These are phyloP conservation scores for Phthorimaea operculella DNA, from an alignment of 1,140 invertebrate species.

Conservation along the genomic window DNA sequence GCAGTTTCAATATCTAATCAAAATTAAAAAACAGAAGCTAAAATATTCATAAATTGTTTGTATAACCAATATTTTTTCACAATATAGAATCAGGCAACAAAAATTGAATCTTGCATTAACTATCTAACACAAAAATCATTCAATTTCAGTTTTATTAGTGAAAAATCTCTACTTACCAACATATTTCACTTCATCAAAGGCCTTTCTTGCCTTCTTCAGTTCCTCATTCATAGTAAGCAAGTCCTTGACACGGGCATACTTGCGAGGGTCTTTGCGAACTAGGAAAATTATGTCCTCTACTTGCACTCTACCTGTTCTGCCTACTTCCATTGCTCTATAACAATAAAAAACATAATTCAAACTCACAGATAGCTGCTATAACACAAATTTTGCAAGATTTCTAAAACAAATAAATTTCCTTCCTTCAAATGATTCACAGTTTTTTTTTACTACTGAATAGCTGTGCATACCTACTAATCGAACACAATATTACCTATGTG, in stretches of 20 bases:
- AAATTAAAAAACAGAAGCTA: too few relatives aligned
- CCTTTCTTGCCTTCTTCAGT: slow-evolving; percentile 97
- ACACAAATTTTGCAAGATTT: too few relatives aligned
- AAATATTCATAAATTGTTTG: too few relatives aligned
- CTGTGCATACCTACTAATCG: too few relatives aligned
- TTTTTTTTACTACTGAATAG: not conserved
- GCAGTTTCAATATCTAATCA: too few relatives aligned
- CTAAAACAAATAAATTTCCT: not conserved
- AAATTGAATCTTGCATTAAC: too few relatives aligned
- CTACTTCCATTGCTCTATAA: slow-evolving; percentile 95
- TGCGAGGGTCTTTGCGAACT: slow-evolving; percentile 96
- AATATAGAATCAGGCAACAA: too few relatives aligned
- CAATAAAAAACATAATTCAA: not conserved
- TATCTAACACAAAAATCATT: not conserved
- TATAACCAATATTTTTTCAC: too few relatives aligned
- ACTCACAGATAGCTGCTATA: too few relatives aligned
- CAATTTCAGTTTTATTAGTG: not conserved
- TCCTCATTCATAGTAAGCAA: slow-evolving; percentile 99
- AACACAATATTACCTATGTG: slow-evolving; percentile 72
- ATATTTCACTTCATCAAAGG: slow-evolving; percentile 99
- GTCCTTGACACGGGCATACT: slow-evolving; percentile 98
- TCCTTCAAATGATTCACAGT: not conserved
- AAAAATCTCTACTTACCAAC: slow-evolving; percentile 51
- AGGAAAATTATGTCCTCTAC: slow-evolving; percentile 99
- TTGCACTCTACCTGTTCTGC: slow-evolving; percentile 91